Conservation (phyloP, 2,113 vertebrate species). For the Sula dactylatra region DNA sequence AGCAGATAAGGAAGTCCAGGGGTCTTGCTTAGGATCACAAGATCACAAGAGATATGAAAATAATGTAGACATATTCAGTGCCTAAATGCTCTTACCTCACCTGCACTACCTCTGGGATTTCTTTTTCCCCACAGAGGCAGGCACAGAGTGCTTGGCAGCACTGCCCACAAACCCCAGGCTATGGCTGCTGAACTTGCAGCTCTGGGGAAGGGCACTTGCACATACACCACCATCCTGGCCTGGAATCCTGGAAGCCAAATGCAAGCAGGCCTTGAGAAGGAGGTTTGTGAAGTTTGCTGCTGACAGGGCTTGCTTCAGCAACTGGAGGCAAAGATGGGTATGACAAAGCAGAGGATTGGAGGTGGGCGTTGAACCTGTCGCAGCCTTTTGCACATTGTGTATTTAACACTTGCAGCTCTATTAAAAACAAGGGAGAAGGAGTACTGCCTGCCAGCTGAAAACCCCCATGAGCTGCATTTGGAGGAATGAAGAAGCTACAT, state of each 20-base stretch:
- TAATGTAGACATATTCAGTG: neutral
- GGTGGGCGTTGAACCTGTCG: neutral
- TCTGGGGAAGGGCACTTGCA: neutral
- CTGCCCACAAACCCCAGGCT: neutral
- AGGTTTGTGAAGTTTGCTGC: neutral
- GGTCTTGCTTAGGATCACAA: neutral
- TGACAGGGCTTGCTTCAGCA: neutral
- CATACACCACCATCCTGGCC: neutral
- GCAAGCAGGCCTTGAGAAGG: neutral
- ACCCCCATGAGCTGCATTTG: neutral
- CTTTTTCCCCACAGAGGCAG: neutral
- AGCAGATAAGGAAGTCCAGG: neutral
- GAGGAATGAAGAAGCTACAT: neutral
- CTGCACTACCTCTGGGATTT: neutral
- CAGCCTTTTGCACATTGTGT: neutral
- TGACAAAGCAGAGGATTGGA: neutral
- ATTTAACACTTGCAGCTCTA: neutral
- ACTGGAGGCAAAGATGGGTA: neutral
- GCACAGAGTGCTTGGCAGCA: neutral
- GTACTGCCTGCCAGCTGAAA: neutral
- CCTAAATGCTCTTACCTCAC: neutral
- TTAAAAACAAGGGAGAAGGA: neutral
- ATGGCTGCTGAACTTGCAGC: fast-evolving
- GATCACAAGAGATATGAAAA: neutral
- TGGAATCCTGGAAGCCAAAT: neutral